A percentile compares a stretch with the other conserved stretches of the same genome.
Conservation (phyloP, 2,888 invertebrate genomes). For the Drosophila buzzatii region DNA sequence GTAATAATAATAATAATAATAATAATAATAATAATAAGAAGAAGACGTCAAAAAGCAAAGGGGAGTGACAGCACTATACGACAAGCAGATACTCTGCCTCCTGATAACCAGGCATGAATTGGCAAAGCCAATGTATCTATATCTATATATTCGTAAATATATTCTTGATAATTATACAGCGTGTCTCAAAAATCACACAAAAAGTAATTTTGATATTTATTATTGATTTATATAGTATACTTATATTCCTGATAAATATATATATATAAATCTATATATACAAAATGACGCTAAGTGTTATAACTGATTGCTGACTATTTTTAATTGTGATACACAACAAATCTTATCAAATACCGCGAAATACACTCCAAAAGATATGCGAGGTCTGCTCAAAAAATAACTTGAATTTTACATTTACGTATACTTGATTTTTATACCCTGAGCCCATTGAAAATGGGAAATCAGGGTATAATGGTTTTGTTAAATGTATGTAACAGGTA, state of each 20-base stretch:
- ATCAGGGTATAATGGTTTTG: too few relatives aligned
- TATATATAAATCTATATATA: neutral
- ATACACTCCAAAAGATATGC: neutral
- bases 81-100: neutral
- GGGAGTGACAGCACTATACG: neutral
- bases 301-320: neutral
- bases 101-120: neutral
- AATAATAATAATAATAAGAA: neutral
- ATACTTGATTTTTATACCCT: neutral
- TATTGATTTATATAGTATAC: neutral
- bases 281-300: neutral
- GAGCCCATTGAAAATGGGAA: too few relatives aligned
- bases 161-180: too few relatives aligned
- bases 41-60: too few relatives aligned
- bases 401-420: neutral
- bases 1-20: neutral
- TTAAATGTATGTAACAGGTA: too few relatives aligned
- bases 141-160: too few relatives aligned
- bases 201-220: too few relatives aligned
- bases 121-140: too few relatives aligned
- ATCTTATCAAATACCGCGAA: neutral
- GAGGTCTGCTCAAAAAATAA: neutral
- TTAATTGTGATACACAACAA: neutral
- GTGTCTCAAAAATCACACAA: too few relatives aligned
- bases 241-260: neutral